Percentiles rank a stretch among this genome's conserved stretches.
Evolutionary conservation across 64 coral and sea anemone genomes (phyloP).

Genomic region (Cladopsammia gracilis): DNA sequence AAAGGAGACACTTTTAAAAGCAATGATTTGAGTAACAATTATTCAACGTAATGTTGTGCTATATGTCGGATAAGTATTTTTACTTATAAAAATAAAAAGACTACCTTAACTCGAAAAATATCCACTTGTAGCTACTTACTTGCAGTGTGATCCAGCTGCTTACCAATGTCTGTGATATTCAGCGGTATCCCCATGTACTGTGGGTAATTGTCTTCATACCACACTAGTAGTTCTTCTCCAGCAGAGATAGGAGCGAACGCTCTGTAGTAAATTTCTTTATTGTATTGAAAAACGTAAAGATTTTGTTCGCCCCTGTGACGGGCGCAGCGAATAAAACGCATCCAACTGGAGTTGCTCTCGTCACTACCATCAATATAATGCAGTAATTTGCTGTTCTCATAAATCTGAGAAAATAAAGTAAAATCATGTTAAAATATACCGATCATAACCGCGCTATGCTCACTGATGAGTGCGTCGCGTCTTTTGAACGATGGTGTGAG

Average conservation of each 20-base stretch:
- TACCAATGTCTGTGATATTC: constrained; percentile 33
- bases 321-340: constrained; percentile 87
- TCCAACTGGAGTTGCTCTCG: constrained; percentile 83
- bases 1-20: too few species aligned
- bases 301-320: constrained; percentile 80
- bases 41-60: too few species aligned
- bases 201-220: constrained; percentile 79
- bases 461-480: too few species aligned
- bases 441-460: too few species aligned
- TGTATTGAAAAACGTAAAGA: constrained; percentile 78
- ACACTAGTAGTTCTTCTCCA: constrained; percentile 78
- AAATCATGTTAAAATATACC: background rate
- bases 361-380: constrained; percentile 81
- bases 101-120: too few species aligned
- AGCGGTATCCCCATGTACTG: constrained; percentile 87
- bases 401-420: constrained; percentile 48
- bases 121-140: background rate
- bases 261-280: constrained; percentile 81
- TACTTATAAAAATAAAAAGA: too few species aligned
- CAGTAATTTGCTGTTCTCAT: constrained; percentile 62
- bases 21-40: too few species aligned
- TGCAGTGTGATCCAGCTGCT: background rate
- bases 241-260: constrained; percentile 56
- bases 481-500: too few species aligned
- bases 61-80: too few species aligned